Conservation (phyloP, 2,888 invertebrate genomes). For the Phragmatobia fuliginosa region DNA sequence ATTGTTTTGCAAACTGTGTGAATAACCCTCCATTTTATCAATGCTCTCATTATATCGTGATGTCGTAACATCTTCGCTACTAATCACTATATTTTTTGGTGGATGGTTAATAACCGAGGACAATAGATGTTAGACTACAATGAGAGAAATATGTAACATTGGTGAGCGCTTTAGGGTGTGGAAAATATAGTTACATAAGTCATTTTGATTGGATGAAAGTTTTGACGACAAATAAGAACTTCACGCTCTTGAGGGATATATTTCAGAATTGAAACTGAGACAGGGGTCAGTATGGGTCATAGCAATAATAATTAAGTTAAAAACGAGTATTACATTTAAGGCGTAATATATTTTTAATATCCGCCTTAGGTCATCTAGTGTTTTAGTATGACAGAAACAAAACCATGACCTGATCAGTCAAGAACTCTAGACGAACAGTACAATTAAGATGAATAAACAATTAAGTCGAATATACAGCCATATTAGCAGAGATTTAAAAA, state of each 20-base stretch:
- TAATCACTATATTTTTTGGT: slow-evolving; percentile 49
- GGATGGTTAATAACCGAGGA: slow-evolving; percentile 46
- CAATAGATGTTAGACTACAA: slow-evolving; percentile 48
- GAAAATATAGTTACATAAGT: slow-evolving; percentile 36
- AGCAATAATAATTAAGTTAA: background rate
- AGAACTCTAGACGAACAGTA: too few species aligned
- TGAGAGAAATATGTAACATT: slow-evolving; percentile 43
- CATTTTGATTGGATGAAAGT: slow-evolving; percentile 36
- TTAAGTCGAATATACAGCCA: too few species aligned
- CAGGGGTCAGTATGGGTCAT: background rate
- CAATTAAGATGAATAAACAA: too few species aligned
- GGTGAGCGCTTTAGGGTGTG: slow-evolving; percentile 28
- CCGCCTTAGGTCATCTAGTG: too few species aligned
- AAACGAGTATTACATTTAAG: background rate
- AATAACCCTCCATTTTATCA: slow-evolving; percentile 68
- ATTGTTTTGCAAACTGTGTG: slow-evolving; percentile 77
- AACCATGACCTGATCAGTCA: too few species aligned
- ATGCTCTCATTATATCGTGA: slow-evolving; percentile 50
- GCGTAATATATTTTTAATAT: too few species aligned
- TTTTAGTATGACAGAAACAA: too few species aligned
- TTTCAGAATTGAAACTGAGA: background rate
- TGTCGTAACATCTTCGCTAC: slow-evolving; percentile 52
- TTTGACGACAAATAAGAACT: background rate
- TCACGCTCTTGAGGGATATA: background rate
- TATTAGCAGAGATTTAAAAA: background rate